Evolutionary conservation across 23 tunicate genomes (phyloP).

Genomic region (Halocynthia aurantium): DNA sequence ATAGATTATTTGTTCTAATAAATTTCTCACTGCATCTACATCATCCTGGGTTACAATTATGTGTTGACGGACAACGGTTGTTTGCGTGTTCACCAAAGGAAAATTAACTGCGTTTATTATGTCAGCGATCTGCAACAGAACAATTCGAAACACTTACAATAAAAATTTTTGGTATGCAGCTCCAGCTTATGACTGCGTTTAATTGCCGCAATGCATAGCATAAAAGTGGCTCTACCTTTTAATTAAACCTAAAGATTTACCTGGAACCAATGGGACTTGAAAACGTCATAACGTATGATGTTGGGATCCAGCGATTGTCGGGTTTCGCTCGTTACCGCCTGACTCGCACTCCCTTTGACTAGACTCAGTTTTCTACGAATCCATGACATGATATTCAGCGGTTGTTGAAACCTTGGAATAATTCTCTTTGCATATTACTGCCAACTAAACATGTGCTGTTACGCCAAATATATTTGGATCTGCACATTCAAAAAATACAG

Average conservation of each 20-base stretch:
- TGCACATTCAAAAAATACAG: too few relatives aligned
- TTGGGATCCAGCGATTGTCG: neutral
- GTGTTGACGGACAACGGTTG: slow-evolving; percentile 7
- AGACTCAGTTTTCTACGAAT: slow-evolving; percentile 16
- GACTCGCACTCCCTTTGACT: slow-evolving; percentile 1
- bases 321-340: too few relatives aligned
- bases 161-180: neutral
- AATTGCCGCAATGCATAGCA: too few relatives aligned
- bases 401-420: too few relatives aligned
- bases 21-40: slow-evolving; percentile 53
- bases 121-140: slow-evolving; percentile 29
- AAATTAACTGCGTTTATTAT: slow-evolving; percentile 34
- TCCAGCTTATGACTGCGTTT: too few relatives aligned
- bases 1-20: slow-evolving; percentile 76
- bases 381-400: slow-evolving; percentile 14
- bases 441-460: too few relatives aligned
- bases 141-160: neutral
- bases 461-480: too few relatives aligned
- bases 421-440: too few relatives aligned
- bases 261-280: slow-evolving; percentile 88
- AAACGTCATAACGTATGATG: slow-evolving; percentile 51
- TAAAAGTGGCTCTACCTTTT: neutral
- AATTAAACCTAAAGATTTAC: slow-evolving; percentile 10
- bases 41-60: slow-evolving; percentile 60
- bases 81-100: slow-evolving; percentile 8